Conservation (phyloP, 1,140 invertebrate genomes). For the Oedothorax gibbosus region DNA sequence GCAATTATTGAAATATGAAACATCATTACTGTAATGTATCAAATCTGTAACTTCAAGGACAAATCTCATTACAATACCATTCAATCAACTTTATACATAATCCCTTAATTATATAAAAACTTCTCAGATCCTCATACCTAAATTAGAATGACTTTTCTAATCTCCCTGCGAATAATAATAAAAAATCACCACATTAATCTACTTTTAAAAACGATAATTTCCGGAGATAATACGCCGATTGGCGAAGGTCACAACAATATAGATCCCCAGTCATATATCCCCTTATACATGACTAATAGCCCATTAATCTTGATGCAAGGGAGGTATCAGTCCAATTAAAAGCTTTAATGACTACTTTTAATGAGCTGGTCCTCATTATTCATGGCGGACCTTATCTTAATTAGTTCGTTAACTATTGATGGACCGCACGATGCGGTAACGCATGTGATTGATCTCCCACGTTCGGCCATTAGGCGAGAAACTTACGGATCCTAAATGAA, state of each 20-base stretch:
- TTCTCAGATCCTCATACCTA: too few species aligned
- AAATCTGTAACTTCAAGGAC: too few species aligned
- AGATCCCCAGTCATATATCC: constrained; percentile 38
- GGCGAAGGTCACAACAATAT: constrained; percentile 1
- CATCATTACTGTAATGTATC: too few species aligned
- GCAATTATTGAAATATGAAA: too few species aligned
- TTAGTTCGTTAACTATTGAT: constrained; percentile 54
- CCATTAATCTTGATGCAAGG: constrained; percentile 49
- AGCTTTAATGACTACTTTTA: constrained; percentile 40
- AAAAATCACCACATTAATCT: constrained; percentile 21
- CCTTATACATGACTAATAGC: constrained; percentile 19
- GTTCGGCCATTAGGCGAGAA: constrained; percentile 8
- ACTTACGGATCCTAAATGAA: too few species aligned
- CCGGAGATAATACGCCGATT: constrained; percentile 16
- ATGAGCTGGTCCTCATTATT: constrained; percentile 35
- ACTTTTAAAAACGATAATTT: constrained; percentile 32
- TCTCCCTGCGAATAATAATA: neutral
- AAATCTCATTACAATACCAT: too few species aligned
- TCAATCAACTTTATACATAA: too few species aligned
- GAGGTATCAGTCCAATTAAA: constrained; percentile 50
- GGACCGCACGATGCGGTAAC: neutral
- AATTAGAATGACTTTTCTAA: neutral
- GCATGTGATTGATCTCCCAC: constrained; percentile 25
- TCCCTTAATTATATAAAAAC: too few species aligned
- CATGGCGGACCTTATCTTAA: constrained; percentile 41